Conservation (phyloP, 2,888 invertebrate species). For the Chrysotoxum bicinctum region DNA sequence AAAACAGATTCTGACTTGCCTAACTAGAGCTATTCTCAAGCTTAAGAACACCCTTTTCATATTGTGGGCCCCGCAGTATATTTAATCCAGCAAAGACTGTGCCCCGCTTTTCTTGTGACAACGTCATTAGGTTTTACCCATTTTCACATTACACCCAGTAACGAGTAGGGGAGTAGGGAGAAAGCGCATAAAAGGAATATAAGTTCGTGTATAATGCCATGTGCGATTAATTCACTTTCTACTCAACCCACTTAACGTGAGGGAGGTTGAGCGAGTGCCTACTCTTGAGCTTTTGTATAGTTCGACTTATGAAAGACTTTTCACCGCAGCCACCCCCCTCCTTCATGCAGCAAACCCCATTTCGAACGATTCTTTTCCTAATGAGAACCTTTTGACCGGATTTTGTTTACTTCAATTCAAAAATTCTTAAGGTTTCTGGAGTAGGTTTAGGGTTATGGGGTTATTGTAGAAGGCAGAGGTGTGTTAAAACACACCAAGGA, state of each 20-base stretch:
- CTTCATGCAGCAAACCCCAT: background rate
- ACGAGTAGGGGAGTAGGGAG: background rate
- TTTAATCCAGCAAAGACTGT: background rate
- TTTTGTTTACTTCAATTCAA: slow-evolving; percentile 60
- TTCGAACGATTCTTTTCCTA: slow-evolving; percentile 35
- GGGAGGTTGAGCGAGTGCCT: slow-evolving; percentile 1
- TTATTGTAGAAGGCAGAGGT: background rate
- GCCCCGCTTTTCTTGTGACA: slow-evolving; percentile 19
- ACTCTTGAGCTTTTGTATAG: slow-evolving; percentile 21
- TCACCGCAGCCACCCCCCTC: background rate
- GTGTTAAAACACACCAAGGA: background rate
- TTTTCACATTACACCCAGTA: slow-evolving; percentile 47
- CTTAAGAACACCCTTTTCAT: background rate
- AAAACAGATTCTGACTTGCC: background rate
- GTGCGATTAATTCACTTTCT: slow-evolving; percentile 17
- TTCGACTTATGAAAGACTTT: slow-evolving; percentile 46
- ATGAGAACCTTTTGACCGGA: slow-evolving; percentile 71
- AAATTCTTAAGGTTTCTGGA: slow-evolving; percentile 5
- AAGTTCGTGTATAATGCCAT: background rate
- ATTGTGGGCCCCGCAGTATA: background rate
- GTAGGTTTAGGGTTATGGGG: slow-evolving; percentile 2
- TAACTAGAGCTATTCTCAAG: too few relatives aligned
- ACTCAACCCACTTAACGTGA: slow-evolving; percentile 36
- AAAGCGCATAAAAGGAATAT: slow-evolving; percentile 3
- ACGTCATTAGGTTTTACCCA: slow-evolving; percentile 49